These are phyloP conservation scores for Tokudaia muenninki DNA, from an alignment of 2,797 vertebrate genomes.

Conservation along the genomic window DNA sequence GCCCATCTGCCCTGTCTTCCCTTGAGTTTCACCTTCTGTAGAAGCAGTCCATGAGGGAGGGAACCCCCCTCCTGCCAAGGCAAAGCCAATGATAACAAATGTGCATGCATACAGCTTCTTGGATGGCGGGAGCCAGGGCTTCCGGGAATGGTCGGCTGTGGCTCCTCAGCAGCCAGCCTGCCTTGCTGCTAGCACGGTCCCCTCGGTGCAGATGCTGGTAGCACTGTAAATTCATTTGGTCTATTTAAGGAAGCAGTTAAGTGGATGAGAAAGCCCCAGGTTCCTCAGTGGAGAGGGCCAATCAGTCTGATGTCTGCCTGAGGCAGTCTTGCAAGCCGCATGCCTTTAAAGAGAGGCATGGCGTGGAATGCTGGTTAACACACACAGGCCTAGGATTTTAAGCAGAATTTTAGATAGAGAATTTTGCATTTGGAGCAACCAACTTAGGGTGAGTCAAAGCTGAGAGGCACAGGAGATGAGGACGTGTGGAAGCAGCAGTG, in stretches of 20 bases:
- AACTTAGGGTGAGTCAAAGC: neutral
- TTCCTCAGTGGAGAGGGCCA: constrained; percentile 77
- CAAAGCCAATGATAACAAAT: neutral
- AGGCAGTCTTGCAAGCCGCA: constrained; percentile 59
- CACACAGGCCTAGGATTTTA: neutral
- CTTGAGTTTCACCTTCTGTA: neutral
- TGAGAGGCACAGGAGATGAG: neutral
- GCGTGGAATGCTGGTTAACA: neutral
- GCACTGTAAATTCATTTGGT: constrained; percentile 85
- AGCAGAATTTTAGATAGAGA: constrained; percentile 2
- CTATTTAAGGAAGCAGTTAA: constrained; percentile 86
- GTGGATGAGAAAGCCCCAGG: constrained; percentile 80
- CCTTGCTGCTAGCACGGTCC: constrained; percentile 29
- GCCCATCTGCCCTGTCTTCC: neutral
- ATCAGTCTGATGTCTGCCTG: constrained; percentile 78
- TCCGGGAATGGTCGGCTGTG: neutral
- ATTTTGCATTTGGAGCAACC: constrained; percentile 17
- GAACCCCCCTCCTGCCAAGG: no score
- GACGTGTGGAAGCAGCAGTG: fast-evolving
- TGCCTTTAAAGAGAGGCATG: constrained; percentile 28
- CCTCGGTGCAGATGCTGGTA: constrained; percentile 61
- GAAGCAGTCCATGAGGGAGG: neutral
- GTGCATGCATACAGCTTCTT: neutral
- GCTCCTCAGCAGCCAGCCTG: neutral
- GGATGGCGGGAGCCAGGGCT: neutral